Evolutionary conservation across 2,113 vertebrate genomes (phyloP).

Genomic region (Helogale parvula): DNA sequence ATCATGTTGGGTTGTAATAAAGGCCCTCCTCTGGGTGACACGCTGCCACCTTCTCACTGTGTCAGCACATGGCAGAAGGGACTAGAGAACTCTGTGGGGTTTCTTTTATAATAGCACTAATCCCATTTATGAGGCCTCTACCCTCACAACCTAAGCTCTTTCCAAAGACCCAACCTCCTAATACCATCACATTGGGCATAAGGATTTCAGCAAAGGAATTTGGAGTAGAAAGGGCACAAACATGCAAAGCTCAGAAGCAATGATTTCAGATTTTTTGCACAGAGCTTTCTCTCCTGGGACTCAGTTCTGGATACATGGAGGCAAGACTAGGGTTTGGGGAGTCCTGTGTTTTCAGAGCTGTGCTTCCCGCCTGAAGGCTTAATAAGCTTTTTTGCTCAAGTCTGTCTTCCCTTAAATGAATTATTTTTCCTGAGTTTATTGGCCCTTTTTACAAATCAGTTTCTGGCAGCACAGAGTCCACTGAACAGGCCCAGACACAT

Average conservation of each 20-base stretch:
- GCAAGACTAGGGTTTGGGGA: not conserved
- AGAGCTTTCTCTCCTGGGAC: not conserved
- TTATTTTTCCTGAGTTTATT: not conserved
- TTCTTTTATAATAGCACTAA: not conserved
- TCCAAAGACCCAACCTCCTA: not conserved
- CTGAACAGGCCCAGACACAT: conserved; percentile 2
- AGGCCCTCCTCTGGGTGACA: not conserved
- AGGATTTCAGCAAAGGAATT: not conserved
- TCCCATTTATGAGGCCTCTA: not conserved
- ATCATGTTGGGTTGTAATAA: not conserved
- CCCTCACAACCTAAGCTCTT: not conserved
- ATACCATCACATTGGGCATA: not conserved
- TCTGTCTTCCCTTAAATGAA: not conserved
- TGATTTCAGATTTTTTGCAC: not conserved
- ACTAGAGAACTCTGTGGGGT: not conserved
- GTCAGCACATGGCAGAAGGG: not conserved
- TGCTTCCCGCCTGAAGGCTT: not conserved
- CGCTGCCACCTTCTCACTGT: not conserved
- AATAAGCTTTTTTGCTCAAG: not conserved
- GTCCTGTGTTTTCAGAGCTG: not conserved
- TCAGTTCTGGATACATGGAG: not conserved
- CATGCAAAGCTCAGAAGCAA: not conserved
- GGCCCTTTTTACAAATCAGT: not conserved
- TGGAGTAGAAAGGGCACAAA: not conserved
- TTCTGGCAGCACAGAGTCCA: not conserved